phyloP scores from a whole-genome alignment of 2,888 invertebrate genomes.

The Caenorhabditis auriculariae region DNA sequence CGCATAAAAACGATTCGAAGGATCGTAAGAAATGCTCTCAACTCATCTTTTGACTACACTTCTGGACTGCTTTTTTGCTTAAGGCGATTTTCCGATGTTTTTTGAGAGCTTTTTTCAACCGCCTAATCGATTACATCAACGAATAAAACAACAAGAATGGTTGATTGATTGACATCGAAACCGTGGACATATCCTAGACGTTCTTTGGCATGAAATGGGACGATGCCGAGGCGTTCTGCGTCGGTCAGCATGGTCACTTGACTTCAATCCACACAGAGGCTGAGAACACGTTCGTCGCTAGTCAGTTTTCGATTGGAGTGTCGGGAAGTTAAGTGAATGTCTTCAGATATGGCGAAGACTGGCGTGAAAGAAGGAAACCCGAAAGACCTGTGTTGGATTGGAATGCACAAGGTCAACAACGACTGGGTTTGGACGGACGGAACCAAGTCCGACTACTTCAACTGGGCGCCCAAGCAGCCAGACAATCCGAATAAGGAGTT shows the following conservation, averaged over 20 bases:
- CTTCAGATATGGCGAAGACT: constrained; percentile 21
- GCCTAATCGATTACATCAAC: too few relatives aligned
- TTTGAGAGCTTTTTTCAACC: too few relatives aligned
- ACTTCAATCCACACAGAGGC: constrained; percentile 17
- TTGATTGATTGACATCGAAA: too few relatives aligned
- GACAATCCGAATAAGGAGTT: constrained; percentile 25
- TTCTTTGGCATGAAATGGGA: constrained; percentile 11
- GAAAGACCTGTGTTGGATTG: constrained; percentile 28
- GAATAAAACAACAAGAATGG: too few relatives aligned
- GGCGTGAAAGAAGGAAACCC: constrained; percentile 29
- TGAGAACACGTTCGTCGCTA: constrained; percentile 29
- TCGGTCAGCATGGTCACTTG: constrained; percentile 15
- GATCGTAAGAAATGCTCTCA: too few relatives aligned
- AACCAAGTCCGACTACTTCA: constrained; percentile 22
- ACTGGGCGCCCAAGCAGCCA: constrained; percentile 31
- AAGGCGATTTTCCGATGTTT: too few relatives aligned
- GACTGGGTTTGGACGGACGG: constrained; percentile 36
- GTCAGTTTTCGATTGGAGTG: constrained; percentile 4
- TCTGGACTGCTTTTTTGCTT: too few relatives aligned
- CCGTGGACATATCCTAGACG: too few relatives aligned
- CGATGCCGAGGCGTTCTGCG: constrained; percentile 26
- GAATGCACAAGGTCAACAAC: constrained; percentile 14
- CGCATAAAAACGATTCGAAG: too few relatives aligned
- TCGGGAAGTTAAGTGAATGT: too few relatives aligned
- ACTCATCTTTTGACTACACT: too few relatives aligned